phyloP scores from a whole-genome alignment of 2,888 invertebrate genomes.

The Tolmerus cingulatus region DNA sequence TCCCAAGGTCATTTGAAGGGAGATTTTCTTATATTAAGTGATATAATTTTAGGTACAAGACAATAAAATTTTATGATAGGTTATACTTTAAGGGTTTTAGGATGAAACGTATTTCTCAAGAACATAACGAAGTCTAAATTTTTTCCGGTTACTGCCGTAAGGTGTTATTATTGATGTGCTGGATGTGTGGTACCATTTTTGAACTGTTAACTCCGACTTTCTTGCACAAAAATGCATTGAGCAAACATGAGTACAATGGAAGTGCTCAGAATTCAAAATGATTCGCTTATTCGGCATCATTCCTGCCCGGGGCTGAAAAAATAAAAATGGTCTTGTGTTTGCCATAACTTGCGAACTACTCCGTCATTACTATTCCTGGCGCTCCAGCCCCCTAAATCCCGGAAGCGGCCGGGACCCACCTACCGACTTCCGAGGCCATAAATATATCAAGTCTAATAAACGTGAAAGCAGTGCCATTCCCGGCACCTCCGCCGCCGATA shows the following conservation, averaged over 20 bases:
- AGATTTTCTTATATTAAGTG: no score
- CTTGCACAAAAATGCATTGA: not conserved
- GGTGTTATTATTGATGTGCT: not conserved
- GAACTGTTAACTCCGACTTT: not conserved
- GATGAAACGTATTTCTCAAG: not conserved
- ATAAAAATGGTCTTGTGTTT: no score
- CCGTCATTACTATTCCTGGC: not conserved
- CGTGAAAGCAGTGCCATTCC: not conserved
- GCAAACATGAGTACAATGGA: not conserved
- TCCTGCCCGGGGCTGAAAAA: not conserved
- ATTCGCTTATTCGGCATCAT: slow-evolving; percentile 1
- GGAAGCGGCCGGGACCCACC: not conserved
- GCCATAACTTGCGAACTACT: not conserved
- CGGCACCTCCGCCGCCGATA: not conserved
- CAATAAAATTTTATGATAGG: no score
- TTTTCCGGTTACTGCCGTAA: not conserved
- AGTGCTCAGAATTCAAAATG: slow-evolving; percentile 9
- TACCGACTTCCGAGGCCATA: slow-evolving; percentile 1
- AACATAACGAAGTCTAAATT: not conserved
- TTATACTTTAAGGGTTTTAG: no score
- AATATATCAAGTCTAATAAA: slow-evolving; percentile 33
- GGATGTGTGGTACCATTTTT: not conserved
- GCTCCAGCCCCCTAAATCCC: not conserved
- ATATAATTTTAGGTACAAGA: no score
- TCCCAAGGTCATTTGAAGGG: no score